phyloP scores from a whole-genome alignment of 92 coral and sea anemone genomes.

The Pocillopora grandis region DNA sequence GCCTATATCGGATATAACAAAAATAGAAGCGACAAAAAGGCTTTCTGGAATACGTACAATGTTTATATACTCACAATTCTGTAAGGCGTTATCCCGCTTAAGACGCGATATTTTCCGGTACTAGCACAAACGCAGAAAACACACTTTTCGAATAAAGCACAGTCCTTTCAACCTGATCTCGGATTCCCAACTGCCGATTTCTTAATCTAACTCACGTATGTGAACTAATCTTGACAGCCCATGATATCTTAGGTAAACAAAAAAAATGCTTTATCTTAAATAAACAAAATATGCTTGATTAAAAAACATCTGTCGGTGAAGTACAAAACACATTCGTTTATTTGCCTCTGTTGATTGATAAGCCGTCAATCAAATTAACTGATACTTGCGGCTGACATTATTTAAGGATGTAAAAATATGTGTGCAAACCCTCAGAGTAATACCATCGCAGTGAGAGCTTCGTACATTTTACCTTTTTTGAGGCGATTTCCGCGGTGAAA shows the following conservation, averaged over 20 bases:
- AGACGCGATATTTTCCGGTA: not conserved
- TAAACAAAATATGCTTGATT: not conserved
- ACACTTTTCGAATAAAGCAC: no score
- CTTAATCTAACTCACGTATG: not conserved
- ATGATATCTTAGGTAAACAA: not conserved
- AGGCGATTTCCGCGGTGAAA: no score
- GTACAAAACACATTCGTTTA: not conserved
- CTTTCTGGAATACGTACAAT: not conserved
- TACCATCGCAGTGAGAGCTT: no score
- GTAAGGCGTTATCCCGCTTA: slow-evolving; percentile 12
- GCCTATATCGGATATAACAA: slow-evolving; percentile 3
- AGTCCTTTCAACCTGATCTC: not conserved
- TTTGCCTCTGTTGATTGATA: no score
- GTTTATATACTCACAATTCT: not conserved
- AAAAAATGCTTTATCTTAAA: not conserved
- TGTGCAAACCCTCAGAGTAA: no score
- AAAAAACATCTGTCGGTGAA: slow-evolving; percentile 1
- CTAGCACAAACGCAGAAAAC: no score
- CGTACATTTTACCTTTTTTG: no score
- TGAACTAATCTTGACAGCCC: not conserved
- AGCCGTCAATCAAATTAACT: no score
- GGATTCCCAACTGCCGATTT: not conserved
- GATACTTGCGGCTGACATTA: no score
- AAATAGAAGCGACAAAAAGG: not conserved
- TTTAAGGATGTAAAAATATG: no score